Percentiles rank a stretch among this genome's conserved stretches.
These are phyloP conservation scores for Lithophane socia DNA, from an alignment of 2,888 invertebrate genomes.

Conservation along the genomic window DNA sequence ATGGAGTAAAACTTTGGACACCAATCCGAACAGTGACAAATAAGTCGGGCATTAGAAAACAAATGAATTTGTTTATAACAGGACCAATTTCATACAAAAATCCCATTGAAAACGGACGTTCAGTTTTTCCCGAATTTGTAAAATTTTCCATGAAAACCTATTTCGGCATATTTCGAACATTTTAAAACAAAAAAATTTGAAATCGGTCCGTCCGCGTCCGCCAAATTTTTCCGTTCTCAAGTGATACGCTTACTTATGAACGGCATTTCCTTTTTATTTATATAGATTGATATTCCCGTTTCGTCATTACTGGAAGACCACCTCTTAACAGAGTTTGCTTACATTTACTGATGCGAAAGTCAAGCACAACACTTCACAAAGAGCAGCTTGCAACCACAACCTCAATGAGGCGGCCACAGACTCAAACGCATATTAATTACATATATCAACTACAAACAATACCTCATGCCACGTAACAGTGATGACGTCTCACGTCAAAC, in stretches of 20 bases:
- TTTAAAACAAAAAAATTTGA: not conserved
- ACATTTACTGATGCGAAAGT: not conserved
- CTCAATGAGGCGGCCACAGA: slow-evolving; percentile 40
- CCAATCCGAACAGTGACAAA: too few relatives aligned
- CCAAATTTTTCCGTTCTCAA: not conserved
- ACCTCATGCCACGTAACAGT: slow-evolving; percentile 36
- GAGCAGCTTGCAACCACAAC: slow-evolving; percentile 45
- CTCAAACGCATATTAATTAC: slow-evolving; percentile 63
- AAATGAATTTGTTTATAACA: not conserved
- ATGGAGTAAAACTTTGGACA: too few relatives aligned
- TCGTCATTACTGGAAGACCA: not conserved
- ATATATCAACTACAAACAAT: slow-evolving; percentile 58
- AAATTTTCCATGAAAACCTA: not conserved
- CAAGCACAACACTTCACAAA: slow-evolving; percentile 1
- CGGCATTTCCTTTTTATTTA: not conserved
- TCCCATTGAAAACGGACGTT: not conserved
- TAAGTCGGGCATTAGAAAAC: not conserved
- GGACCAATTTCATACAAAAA: not conserved
- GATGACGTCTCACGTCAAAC: slow-evolving; percentile 53
- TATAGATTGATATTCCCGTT: not conserved
- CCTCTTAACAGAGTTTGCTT: not conserved
- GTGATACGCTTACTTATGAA: not conserved
- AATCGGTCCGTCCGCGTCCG: not conserved
- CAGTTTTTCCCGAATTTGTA: not conserved
- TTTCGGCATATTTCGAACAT: not conserved